A percentile compares a stretch with the other conserved stretches of the same genome.
Evolutionary conservation across 2,797 vertebrate genomes (phyloP).

Genomic region (Oceanodroma leucorhoa): DNA sequence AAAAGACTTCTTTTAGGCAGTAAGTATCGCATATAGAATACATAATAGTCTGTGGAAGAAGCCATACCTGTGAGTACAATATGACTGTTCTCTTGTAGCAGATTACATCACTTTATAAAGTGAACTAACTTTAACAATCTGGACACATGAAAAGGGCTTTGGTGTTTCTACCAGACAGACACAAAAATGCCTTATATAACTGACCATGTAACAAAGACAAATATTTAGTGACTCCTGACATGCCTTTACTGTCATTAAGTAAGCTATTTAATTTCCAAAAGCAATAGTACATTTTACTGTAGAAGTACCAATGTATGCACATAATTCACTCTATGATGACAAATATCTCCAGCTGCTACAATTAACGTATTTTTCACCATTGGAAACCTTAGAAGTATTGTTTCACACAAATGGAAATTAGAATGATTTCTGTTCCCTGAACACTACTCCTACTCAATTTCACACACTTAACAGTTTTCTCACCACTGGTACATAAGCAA

Average conservation of each 20-base stretch:
- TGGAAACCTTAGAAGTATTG: neutral
- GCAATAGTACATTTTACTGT: neutral
- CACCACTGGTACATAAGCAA: neutral
- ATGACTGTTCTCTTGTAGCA: neutral
- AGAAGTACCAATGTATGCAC: neutral
- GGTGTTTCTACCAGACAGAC: neutral
- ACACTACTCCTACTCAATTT: neutral
- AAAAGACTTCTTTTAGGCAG: neutral
- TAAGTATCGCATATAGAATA: neutral
- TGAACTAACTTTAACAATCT: neutral
- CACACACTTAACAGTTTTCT: neutral
- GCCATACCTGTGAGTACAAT: neutral
- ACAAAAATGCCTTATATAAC: neutral
- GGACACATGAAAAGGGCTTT: neutral
- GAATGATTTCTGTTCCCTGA: neutral
- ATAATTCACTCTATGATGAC: neutral
- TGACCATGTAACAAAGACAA: rapidly evolving
- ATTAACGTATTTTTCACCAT: neutral
- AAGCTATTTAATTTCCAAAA: neutral
- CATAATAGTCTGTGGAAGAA: neutral
- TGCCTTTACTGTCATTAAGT: neutral
- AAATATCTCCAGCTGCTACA: neutral
- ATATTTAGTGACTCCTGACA: neutral
- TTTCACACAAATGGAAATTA: neutral
- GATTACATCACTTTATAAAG: neutral